Conservation (phyloP, 2,888 invertebrate genomes). For the Myathropa florea region DNA sequence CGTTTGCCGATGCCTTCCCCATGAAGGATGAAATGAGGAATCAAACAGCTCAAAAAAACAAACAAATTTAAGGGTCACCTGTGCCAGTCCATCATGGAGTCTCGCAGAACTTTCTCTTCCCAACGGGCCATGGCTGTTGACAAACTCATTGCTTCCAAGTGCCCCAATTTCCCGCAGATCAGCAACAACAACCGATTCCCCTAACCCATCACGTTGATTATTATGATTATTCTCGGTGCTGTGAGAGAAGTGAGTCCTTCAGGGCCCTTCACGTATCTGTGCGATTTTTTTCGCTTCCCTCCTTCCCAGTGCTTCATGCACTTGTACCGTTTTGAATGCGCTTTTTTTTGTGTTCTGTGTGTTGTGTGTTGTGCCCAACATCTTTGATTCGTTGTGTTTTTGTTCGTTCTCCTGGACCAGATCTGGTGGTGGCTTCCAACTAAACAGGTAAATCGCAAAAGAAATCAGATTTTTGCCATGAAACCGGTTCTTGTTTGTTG, state of each 20-base stretch:
- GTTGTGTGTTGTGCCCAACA: background rate
- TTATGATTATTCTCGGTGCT: slow-evolving; percentile 52
- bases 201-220: slow-evolving; percentile 46
- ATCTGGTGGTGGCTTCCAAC: slow-evolving; percentile 26
- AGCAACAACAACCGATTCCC: slow-evolving; percentile 7
- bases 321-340: slow-evolving; percentile 55
- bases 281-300: slow-evolving; percentile 20
- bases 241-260: slow-evolving; percentile 39
- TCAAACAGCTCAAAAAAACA: background rate
- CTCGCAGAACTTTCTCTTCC: slow-evolving; percentile 65
- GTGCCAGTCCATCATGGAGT: slow-evolving; percentile 52
- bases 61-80: slow-evolving; percentile 62
- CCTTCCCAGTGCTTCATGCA: slow-evolving; percentile 18
- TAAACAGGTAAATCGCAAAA: slow-evolving; percentile 62
- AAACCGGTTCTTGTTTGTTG: slow-evolving; percentile 21
- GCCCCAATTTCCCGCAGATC: slow-evolving; percentile 51
- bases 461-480: slow-evolving; percentile 48
- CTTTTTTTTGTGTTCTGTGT: slow-evolving; percentile 6
- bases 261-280: slow-evolving; percentile 13
- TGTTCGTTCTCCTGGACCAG: slow-evolving; percentile 36
- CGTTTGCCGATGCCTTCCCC: slow-evolving; percentile 37
- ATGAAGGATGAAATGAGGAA: slow-evolving; percentile 29
- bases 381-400: slow-evolving; percentile 34
- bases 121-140: slow-evolving; percentile 48
- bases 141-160: slow-evolving; percentile 65